These are phyloP conservation scores for Phoenicopterus ruber DNA, from an alignment of 2,113 vertebrate genomes.

Conservation along the genomic window DNA sequence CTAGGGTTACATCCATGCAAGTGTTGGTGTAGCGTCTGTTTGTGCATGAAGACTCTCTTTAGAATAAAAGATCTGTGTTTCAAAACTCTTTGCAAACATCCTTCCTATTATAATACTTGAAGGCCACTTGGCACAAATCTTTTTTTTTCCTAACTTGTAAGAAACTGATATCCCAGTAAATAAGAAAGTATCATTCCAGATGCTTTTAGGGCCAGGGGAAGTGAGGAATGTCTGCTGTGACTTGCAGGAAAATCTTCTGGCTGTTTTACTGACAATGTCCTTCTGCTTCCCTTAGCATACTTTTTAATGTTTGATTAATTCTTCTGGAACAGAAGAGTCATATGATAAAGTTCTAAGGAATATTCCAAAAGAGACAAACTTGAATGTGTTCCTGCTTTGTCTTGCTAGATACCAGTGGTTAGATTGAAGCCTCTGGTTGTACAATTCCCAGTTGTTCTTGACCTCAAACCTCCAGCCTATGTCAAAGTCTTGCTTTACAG, in stretches of 20 bases:
- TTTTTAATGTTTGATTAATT: not conserved
- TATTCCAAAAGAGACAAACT: not conserved
- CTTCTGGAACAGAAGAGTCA: slow-evolving; percentile 16
- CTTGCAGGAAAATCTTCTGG: not conserved
- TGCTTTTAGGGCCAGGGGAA: not conserved
- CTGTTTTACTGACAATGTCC: not conserved
- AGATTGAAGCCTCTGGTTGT: not conserved
- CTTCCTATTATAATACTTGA: not conserved
- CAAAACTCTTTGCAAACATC: not conserved
- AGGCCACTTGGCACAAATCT: not conserved
- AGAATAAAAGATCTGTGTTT: not conserved
- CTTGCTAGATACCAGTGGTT: slow-evolving; percentile 4
- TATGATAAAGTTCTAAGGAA: slow-evolving; percentile 27
- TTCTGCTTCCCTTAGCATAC: not conserved
- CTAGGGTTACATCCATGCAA: not conserved
- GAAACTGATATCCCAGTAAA: not conserved
- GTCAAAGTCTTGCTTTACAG: not conserved
- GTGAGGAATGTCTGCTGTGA: not conserved
- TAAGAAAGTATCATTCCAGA: not conserved
- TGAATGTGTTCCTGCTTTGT: slow-evolving; percentile 34
- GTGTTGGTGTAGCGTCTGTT: not conserved
- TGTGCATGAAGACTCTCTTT: not conserved
- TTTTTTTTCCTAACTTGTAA: not conserved
- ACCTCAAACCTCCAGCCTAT: not conserved
- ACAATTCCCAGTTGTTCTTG: slow-evolving; percentile 23